Evolutionary conservation across 1,140 invertebrate species (phyloP).

Genomic region (Meloidogyne chitwoodi): DNA sequence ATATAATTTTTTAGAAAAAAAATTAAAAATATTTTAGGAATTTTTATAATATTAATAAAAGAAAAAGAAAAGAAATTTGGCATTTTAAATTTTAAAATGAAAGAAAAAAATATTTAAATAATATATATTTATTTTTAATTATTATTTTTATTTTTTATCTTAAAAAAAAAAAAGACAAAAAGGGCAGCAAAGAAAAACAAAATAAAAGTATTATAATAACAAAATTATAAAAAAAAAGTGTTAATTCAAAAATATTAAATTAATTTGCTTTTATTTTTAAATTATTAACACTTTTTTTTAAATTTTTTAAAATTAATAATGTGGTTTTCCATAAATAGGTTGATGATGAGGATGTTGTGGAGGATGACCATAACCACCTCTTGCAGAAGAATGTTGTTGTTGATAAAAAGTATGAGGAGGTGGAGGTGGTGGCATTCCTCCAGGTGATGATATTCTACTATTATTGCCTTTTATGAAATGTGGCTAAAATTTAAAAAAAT

Average conservation of each 20-base stretch:
- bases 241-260: not conserved
- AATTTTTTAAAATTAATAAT: not conserved
- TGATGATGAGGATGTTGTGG: constrained; percentile 14
- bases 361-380: not conserved
- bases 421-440: constrained; percentile 4
- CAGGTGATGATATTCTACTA: not conserved
- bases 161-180: not conserved
- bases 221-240: not conserved
- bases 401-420: not conserved
- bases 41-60: not conserved
- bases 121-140: too few relatives aligned
- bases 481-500: not conserved
- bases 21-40: not conserved
- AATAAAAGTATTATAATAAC: not conserved
- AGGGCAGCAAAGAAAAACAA: not conserved
- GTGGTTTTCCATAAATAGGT: constrained; percentile 12
- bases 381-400: not conserved
- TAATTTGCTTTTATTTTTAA: not conserved
- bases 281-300: not conserved
- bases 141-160: too few relatives aligned
- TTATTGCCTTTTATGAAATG: constrained; percentile 5
- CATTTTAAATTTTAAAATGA: not conserved
- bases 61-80: not conserved
- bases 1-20: too few relatives aligned
- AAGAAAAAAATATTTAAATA: too few relatives aligned